Base-by-base conservation (phyloP, 2,888 invertebrate species). In the Sminthurinus aureus region DNA sequence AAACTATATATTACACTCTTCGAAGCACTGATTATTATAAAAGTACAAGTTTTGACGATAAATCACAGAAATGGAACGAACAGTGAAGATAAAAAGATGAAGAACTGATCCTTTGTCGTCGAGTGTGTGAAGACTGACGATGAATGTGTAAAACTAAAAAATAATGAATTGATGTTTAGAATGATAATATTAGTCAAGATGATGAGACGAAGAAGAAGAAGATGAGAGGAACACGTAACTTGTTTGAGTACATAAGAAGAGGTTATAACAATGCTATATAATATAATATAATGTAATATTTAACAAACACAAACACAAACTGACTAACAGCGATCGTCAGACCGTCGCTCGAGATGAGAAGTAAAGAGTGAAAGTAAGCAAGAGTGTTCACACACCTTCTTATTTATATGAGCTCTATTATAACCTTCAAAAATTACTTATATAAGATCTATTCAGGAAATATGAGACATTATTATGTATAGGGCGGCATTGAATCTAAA, bases 401-500 rank as follows among this genome's bases (percentile, higher is more conserved):
- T 79, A 79, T 79, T 79, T 79, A 79, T 79, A 79, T 79, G 79
- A 67, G 66, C 22, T 66, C 66, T 79, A 82, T 82, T 75, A 82
- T 82, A 77, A 82, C 82, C 82, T 82, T 82, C 76, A 83, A 83
- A 83, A 38, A 38, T 38, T 38, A 38, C 38, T 74, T 79, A 80
- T 75, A 75, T 79, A 79, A 80, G 67, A 75, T 83, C 80, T 79
- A 80, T 83, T 76, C 75, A 80, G 83, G 79, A 76, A 83, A 76
- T 79, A 74, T 66, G 83, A 75, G 75, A 76, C 74, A 74, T 74
- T 69, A 64, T 64, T 64, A 38, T 38, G 38, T 38, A 38, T 66
- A 75, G 75, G 76, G 77, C 82, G 82, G 82, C 82, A 75, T 75
- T 82, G 82, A 82, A 82, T 76, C 67, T 66, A 69, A 77, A 67